phyloP scores from a whole-genome alignment of 2,797 vertebrate genomes.

The Platalea minor region DNA sequence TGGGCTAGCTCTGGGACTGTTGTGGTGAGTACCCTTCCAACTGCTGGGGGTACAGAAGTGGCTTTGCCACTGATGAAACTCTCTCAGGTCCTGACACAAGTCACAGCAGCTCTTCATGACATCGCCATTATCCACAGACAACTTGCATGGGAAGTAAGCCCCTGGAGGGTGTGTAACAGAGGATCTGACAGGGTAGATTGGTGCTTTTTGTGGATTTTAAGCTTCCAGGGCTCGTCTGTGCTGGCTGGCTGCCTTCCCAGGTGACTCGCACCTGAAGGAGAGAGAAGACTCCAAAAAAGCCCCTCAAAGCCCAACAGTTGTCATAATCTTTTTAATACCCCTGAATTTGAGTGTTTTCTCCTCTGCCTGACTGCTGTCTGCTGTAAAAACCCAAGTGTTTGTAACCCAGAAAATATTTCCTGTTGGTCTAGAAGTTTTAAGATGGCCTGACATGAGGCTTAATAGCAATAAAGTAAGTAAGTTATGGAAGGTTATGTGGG shows the following conservation, averaged over 20 bases:
- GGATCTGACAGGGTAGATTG: background rate
- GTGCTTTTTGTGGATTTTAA: background rate
- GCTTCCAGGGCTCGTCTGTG: background rate
- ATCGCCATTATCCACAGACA: background rate
- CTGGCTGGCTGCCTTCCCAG: background rate
- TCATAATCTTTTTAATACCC: background rate
- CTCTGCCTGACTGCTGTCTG: background rate
- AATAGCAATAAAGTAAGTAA: background rate
- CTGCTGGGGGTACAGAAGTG: background rate
- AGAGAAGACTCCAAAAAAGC: background rate
- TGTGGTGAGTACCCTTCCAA: background rate
- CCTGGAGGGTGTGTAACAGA: background rate
- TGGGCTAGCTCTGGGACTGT: background rate
- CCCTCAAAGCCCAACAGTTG: background rate
- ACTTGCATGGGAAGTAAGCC: background rate
- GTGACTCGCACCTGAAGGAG: background rate
- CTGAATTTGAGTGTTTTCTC: background rate
- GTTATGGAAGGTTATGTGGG: background rate
- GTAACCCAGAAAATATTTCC: conserved; percentile 23
- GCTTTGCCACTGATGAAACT: background rate
- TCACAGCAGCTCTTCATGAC: background rate
- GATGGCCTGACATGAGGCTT: background rate
- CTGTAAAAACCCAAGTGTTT: background rate
- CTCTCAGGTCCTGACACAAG: background rate
- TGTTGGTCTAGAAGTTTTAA: background rate